These are phyloP conservation scores for Gallinago stenura DNA, from an alignment of 2,797 vertebrate genomes.

Conservation along the genomic window DNA sequence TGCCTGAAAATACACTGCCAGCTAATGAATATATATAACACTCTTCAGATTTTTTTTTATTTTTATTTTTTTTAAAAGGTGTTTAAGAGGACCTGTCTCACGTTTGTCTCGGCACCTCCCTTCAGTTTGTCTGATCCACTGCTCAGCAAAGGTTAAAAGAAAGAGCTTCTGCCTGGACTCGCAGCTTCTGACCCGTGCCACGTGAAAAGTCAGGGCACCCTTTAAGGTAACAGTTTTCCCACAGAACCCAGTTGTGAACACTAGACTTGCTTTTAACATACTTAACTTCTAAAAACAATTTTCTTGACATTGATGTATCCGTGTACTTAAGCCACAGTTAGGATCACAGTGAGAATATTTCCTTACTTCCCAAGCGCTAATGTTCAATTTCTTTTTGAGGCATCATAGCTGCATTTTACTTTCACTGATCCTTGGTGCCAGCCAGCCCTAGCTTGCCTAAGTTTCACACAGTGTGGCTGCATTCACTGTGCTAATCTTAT, in stretches of 20 bases:
- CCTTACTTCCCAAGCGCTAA: conserved; percentile 19
- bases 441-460: conserved; percentile 21
- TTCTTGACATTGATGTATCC: conserved; percentile 42
- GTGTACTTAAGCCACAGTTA: conserved; percentile 9
- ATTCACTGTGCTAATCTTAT: conserved; percentile 54
- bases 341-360: conserved; percentile 17
- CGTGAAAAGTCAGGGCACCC: not conserved
- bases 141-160: conserved; percentile 13
- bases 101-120: not conserved
- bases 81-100: not conserved
- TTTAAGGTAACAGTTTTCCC: conserved; percentile 57
- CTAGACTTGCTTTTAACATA: not conserved
- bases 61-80: not conserved
- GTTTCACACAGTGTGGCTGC: conserved; percentile 58
- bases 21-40: not conserved
- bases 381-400: conserved; percentile 42
- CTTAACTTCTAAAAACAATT: conserved; percentile 39
- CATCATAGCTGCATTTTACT: not conserved
- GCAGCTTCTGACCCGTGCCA: not conserved
- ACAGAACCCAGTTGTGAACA: conserved; percentile 32
- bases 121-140: not conserved
- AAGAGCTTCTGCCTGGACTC: not conserved
- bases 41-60: not conserved
- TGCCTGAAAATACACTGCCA: not conserved
- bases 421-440: conserved; percentile 41